phyloP scores from a whole-genome alignment of 2,113 vertebrate species.

The Chaetodon auriga region DNA sequence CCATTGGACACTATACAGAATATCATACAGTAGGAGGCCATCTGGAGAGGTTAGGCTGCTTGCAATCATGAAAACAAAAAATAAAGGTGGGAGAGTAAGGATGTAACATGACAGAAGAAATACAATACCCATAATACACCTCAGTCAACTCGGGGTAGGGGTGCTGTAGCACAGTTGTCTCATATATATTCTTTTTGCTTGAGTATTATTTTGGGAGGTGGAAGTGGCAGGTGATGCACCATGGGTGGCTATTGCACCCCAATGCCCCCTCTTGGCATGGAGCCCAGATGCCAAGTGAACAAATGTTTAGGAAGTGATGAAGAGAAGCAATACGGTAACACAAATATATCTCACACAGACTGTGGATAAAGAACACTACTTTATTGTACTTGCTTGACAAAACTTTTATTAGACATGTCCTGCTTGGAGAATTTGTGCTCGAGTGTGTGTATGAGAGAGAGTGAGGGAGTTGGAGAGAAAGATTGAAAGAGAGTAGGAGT shows the following conservation, averaged over 20 bases:
- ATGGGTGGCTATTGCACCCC: no score
- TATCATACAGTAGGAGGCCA: not conserved
- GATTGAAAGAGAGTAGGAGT: conserved; percentile 6
- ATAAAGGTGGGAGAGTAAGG: not conserved
- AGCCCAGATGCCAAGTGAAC: no score
- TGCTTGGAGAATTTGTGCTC: not conserved
- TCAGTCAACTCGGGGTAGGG: not conserved
- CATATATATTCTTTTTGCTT: not conserved
- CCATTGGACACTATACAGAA: not conserved
- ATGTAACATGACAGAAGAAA: not conserved
- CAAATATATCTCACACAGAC: not conserved
- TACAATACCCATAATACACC: not conserved
- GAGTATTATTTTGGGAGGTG: not conserved
- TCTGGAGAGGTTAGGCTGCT: not conserved
- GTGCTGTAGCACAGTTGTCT: not conserved
- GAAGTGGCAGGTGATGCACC: not conserved
- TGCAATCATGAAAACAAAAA: not conserved
- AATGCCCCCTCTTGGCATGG: no score
- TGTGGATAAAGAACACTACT: not conserved
- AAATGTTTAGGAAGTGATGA: not conserved
- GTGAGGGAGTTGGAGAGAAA: not conserved
- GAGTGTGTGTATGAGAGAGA: no score
- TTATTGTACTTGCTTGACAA: not conserved
- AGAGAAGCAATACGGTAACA: not conserved
- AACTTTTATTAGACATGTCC: not conserved